Evolutionary conservation across 2,113 vertebrate genomes (phyloP).

Genomic region (Polypterus senegalus): DNA sequence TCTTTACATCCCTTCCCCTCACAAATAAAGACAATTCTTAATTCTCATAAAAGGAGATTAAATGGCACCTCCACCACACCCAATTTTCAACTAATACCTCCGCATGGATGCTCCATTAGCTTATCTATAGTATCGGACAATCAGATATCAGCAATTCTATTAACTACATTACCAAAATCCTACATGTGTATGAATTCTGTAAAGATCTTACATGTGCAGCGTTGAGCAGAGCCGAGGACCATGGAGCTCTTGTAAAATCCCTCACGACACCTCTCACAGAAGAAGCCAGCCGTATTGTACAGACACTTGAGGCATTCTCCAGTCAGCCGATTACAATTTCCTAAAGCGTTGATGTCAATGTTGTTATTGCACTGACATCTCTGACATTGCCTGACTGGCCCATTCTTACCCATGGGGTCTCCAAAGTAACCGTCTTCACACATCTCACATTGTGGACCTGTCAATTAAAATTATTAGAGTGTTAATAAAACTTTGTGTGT

Average conservation of each 20-base stretch:
- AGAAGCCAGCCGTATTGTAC: conserved; percentile 57
- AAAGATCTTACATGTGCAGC: conserved; percentile 55
- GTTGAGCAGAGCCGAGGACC: conserved; percentile 27
- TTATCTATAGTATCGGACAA: too few relatives aligned
- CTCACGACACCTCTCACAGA: conserved; percentile 57
- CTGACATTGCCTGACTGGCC: conserved; percentile 44
- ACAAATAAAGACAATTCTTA: too few relatives aligned
- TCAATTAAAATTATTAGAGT: not conserved
- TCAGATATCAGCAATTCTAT: too few relatives aligned
- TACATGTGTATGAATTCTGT: too few relatives aligned
- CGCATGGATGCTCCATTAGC: too few relatives aligned
- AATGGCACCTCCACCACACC: not conserved
- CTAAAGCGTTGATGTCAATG: conserved; percentile 40
- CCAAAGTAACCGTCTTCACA: conserved; percentile 75
- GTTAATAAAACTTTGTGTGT: too few relatives aligned
- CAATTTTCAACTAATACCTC: not conserved
- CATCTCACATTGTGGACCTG: conserved; percentile 64
- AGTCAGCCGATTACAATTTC: conserved; percentile 58
- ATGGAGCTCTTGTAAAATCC: conserved; percentile 60
- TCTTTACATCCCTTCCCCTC: too few relatives aligned
- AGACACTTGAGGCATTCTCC: conserved; percentile 73
- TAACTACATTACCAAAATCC: too few relatives aligned
- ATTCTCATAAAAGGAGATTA: too few relatives aligned
- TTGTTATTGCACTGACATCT: conserved; percentile 63
- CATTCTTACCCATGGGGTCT: conserved; percentile 45